Conservation (phyloP, 2,797 vertebrate genomes). For the Notamacropus eugenii region DNA sequence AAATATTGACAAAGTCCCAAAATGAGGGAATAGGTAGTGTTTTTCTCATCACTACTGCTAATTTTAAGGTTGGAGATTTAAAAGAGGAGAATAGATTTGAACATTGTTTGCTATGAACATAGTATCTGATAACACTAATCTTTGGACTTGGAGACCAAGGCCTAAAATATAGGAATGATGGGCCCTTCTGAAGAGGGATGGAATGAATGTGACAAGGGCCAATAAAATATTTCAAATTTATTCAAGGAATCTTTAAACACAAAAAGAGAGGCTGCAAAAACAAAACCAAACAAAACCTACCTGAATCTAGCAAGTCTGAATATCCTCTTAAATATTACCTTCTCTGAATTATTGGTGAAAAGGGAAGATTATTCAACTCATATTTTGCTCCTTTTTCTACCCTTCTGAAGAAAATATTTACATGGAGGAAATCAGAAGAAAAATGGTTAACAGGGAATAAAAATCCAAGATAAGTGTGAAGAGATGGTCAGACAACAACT, state of each 20-base stretch:
- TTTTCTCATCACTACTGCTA: neutral
- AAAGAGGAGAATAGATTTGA: neutral
- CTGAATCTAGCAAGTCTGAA: neutral
- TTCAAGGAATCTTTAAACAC: neutral
- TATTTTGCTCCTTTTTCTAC: neutral
- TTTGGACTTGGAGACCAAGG: neutral
- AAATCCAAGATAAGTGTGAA: neutral
- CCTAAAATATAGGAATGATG: neutral
- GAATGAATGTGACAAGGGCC: neutral
- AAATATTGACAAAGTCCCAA: neutral
- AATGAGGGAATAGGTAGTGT: neutral
- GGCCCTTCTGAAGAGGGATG: neutral
- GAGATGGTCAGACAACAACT: neutral
- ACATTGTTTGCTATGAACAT: neutral
- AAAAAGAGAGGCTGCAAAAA: neutral
- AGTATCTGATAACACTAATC: neutral
- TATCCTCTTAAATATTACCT: neutral
- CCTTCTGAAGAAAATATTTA: neutral
- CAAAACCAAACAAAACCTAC: neutral
- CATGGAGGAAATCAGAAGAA: neutral
- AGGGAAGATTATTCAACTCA: neutral
- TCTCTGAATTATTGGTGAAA: neutral
- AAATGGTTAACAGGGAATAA: neutral
- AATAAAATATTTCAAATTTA: neutral
- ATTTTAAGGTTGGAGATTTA: neutral